Conservation (phyloP, 2,888 invertebrate species). For the Siphonodentalium dalli region DNA sequence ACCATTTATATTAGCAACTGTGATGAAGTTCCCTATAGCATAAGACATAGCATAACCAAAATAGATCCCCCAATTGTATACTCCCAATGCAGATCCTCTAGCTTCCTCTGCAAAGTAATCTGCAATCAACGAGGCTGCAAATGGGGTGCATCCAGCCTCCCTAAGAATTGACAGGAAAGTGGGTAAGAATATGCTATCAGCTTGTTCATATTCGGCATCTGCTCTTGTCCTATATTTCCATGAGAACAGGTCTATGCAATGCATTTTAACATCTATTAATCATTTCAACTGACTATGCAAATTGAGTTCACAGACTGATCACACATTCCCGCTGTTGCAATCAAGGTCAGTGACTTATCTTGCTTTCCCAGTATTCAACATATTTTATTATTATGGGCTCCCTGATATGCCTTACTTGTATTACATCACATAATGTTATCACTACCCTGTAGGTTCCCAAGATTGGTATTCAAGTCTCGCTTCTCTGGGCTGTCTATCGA, state of each 20-base stretch:
- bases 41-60: constrained; percentile 92
- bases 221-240: background rate
- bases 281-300: no score
- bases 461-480: no score
- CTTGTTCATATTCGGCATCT: background rate
- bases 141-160: constrained; percentile 62
- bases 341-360: no score
- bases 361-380: no score
- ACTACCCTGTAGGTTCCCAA: no score
- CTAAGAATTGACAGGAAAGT: constrained; percentile 34
- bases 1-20: constrained; percentile 52
- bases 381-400: no score
- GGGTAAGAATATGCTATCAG: background rate
- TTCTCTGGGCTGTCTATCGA: no score
- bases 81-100: constrained; percentile 86
- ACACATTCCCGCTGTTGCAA: no score
- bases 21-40: constrained; percentile 78
- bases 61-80: constrained; percentile 96
- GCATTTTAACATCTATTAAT: background rate
- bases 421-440: no score
- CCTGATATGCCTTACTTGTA: no score
- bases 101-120: constrained; percentile 62
- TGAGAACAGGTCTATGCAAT: background rate
- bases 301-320: no score
- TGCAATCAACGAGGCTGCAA: constrained; percentile 56